Conservation (phyloP, 2,797 vertebrate genomes). For the Pseudomugil gertrudae region DNA sequence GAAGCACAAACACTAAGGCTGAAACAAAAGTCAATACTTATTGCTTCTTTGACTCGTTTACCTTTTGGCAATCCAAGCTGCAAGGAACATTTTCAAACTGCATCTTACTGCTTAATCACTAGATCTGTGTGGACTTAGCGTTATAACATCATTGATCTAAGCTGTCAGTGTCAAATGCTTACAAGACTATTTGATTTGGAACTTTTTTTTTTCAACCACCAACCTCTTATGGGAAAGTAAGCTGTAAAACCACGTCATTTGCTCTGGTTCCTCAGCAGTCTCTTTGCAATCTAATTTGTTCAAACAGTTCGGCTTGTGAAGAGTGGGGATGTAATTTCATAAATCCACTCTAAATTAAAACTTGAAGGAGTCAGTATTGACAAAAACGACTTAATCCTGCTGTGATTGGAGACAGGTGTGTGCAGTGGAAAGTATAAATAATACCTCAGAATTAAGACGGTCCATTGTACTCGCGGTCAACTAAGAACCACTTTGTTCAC, state of each 20-base stretch:
- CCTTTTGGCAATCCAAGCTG: constrained; percentile 17
- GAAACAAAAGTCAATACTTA: constrained; percentile 13
- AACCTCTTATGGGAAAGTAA: constrained; percentile 33
- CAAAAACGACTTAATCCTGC: constrained; percentile 58
- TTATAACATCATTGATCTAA: constrained; percentile 46
- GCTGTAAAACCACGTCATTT: constrained; percentile 37
- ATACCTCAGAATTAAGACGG: constrained; percentile 44
- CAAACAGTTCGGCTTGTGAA: constrained; percentile 57
- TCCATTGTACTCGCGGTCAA: constrained; percentile 7
- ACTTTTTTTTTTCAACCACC: constrained; percentile 24
- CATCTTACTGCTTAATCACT: constrained; percentile 36
- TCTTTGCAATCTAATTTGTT: constrained; percentile 53
- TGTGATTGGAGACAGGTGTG: constrained; percentile 54
- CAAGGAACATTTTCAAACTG: constrained; percentile 18
- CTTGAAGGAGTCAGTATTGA: constrained; percentile 53
- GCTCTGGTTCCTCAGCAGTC: constrained; percentile 33
- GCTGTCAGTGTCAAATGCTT: constrained; percentile 49
- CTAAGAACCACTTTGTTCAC: neutral
- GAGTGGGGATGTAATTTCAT: constrained; percentile 51
- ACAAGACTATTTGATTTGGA: constrained; percentile 35
- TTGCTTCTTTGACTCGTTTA: neutral
- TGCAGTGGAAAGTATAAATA: constrained; percentile 55
- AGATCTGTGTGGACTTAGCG: constrained; percentile 16
- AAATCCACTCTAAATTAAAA: constrained; percentile 74
- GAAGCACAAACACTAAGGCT: neutral